Evolutionary conservation across 1,140 invertebrate genomes (phyloP).

Genomic region (Zaprionus ghesquierei): DNA sequence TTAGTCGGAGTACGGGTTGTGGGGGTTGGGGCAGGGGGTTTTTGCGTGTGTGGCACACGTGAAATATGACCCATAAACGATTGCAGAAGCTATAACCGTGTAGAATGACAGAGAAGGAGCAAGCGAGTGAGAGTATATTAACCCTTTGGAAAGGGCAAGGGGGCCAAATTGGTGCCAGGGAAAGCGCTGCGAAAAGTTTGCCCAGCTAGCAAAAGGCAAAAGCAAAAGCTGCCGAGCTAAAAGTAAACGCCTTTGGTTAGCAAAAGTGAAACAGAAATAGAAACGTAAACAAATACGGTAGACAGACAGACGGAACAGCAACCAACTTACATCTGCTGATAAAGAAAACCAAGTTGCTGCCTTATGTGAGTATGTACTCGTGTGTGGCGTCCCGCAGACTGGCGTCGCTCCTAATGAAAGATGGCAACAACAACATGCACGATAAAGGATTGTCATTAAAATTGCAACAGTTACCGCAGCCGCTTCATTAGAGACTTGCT

Average conservation of each 20-base stretch:
- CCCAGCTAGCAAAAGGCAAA: slow-evolving; percentile 42
- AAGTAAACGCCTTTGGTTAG: slow-evolving; percentile 70
- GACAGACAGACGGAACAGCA: slow-evolving; percentile 22
- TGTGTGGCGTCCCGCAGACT: not conserved
- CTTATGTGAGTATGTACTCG: slow-evolving; percentile 3
- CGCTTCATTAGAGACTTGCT: slow-evolving; percentile 56
- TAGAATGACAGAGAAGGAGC: not conserved
- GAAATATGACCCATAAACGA: slow-evolving; percentile 21
- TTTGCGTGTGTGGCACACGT: not conserved
- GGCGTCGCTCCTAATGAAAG: slow-evolving; percentile 66
- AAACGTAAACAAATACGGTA: slow-evolving; percentile 70
- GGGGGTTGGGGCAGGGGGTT: not conserved
- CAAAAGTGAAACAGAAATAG: slow-evolving; percentile 78
- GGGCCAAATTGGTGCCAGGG: slow-evolving; percentile 57
- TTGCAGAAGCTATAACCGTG: not conserved
- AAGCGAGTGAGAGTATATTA: slow-evolving; percentile 4
- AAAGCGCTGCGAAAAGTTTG: slow-evolving; percentile 31
- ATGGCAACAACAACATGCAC: slow-evolving; percentile 68
- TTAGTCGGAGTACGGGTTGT: not conserved
- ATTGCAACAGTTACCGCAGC: slow-evolving; percentile 56
- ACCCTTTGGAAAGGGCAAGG: slow-evolving; percentile 31
- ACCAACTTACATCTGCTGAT: slow-evolving; percentile 75
- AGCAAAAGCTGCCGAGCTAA: slow-evolving; percentile 40
- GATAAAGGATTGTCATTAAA: slow-evolving; percentile 79
- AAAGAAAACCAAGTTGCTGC: slow-evolving; percentile 57